These are phyloP conservation scores for Barnardius zonarius DNA, from an alignment of 2,113 vertebrate species.

Conservation along the genomic window DNA sequence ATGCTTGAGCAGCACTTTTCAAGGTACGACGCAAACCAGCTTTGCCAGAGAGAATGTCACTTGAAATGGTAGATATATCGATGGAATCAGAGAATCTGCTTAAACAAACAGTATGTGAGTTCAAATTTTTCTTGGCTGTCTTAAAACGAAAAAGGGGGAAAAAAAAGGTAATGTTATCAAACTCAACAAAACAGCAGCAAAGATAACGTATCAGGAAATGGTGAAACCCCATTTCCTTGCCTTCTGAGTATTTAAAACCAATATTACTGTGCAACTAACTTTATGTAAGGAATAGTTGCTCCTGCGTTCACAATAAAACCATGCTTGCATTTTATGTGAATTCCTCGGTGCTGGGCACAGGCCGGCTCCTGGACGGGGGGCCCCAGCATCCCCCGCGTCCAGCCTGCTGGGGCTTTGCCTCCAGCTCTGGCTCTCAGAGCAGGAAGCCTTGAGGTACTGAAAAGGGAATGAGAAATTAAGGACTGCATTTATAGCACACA, in stretches of 20 bases:
- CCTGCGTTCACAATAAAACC: slow-evolving; percentile 62
- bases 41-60: slow-evolving; percentile 62
- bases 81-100: slow-evolving; percentile 50
- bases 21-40: slow-evolving; percentile 40
- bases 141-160: background rate
- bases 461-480: background rate
- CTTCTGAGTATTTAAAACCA: slow-evolving; percentile 67
- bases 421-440: background rate
- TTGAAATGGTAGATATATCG: slow-evolving; percentile 25
- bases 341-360: slow-evolving; percentile 66
- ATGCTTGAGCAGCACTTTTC: slow-evolving; percentile 28
- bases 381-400: background rate
- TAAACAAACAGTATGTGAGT: slow-evolving; percentile 33
- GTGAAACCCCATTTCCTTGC: slow-evolving; percentile 64
- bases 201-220: slow-evolving; percentile 43
- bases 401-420: background rate
- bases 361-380: slow-evolving; percentile 13
- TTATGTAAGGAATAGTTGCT: slow-evolving; percentile 58
- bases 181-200: background rate
- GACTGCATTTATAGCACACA: background rate
- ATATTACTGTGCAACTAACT: slow-evolving; percentile 64
- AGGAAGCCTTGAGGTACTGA: background rate
- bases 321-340: slow-evolving; percentile 70
- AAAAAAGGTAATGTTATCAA: background rate
- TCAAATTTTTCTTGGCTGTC: slow-evolving; percentile 28